Percentiles rank a stretch among this genome's conserved stretches.
Evolutionary conservation across 2,113 vertebrate species (phyloP).

Genomic region (Oreocharis arfaki): DNA sequence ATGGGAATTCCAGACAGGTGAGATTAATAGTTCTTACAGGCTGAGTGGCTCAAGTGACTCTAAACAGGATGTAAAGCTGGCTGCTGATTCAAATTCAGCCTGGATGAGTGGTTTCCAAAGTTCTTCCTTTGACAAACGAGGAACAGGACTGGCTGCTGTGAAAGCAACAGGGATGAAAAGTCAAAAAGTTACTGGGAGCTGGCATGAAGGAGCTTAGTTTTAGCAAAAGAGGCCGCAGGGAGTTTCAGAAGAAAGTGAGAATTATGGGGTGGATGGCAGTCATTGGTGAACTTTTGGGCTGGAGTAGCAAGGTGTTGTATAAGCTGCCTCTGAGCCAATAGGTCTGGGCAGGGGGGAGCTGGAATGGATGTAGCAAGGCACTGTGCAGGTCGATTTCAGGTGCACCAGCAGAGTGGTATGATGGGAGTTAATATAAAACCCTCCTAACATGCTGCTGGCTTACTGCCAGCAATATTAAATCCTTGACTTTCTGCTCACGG

Average conservation of each 20-base stretch:
- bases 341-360: not conserved
- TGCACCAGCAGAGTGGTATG: not conserved
- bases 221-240: not conserved
- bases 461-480: not conserved
- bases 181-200: not conserved
- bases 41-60: not conserved
- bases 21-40: not conserved
- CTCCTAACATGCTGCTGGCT: not conserved
- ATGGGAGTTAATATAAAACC: not conserved
- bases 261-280: not conserved
- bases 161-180: not conserved
- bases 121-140: not conserved
- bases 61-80: not conserved
- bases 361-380: not conserved
- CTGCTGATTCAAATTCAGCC: not conserved
- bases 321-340: not conserved
- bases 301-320: not conserved
- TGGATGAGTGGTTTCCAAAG: not conserved
- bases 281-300: not conserved
- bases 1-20: not conserved
- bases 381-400: not conserved
- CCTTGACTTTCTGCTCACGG: conserved; percentile 1
- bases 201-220: not conserved
- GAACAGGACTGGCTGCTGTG: not conserved
- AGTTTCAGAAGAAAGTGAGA: not conserved